Evolutionary conservation across 2,113 vertebrate genomes (phyloP).

Genomic region (Solea solea): DNA sequence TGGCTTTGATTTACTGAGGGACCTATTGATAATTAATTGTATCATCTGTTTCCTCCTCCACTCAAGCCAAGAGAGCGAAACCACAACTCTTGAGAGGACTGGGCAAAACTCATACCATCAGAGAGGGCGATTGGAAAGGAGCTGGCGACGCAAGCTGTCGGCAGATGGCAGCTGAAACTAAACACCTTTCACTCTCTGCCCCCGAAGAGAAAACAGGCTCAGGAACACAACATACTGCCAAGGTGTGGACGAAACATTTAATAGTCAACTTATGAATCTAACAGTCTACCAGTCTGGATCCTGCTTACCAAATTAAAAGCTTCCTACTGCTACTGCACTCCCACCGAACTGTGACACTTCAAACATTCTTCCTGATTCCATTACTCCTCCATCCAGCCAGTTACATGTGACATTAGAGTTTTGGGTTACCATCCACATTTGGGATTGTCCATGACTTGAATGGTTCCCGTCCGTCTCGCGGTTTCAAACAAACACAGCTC

Average conservation of each 20-base stretch:
- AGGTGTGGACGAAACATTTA: slow-evolving; percentile 61
- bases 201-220: slow-evolving; percentile 55
- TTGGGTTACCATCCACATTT: slow-evolving; percentile 32
- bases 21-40: slow-evolving; percentile 87
- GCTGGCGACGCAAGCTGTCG: slow-evolving; percentile 71
- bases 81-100: slow-evolving; percentile 77
- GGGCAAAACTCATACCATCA: slow-evolving; percentile 71
- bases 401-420: slow-evolving; percentile 20
- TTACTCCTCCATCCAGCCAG: slow-evolving; percentile 13
- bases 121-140: slow-evolving; percentile 67
- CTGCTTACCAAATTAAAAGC: slow-evolving; percentile 27
- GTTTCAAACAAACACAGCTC: slow-evolving; percentile 59
- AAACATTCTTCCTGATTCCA: slow-evolving; percentile 19
- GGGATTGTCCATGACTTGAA: slow-evolving; percentile 34
- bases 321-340: slow-evolving; percentile 3
- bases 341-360: slow-evolving; percentile 12
- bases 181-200: slow-evolving; percentile 67
- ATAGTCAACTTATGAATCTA: slow-evolving; percentile 46
- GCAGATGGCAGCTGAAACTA: slow-evolving; percentile 76
- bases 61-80: slow-evolving; percentile 80
- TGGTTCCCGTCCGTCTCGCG: slow-evolving; percentile 40
- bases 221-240: slow-evolving; percentile 60
- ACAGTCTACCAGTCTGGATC: slow-evolving; percentile 27
- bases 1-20: slow-evolving; percentile 85
- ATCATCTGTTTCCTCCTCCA: slow-evolving; percentile 84